A percentile compares a stretch with the other conserved stretches of the same genome.
Conservation (phyloP, 2,113 vertebrate species). For the Psettodes erumei region DNA sequence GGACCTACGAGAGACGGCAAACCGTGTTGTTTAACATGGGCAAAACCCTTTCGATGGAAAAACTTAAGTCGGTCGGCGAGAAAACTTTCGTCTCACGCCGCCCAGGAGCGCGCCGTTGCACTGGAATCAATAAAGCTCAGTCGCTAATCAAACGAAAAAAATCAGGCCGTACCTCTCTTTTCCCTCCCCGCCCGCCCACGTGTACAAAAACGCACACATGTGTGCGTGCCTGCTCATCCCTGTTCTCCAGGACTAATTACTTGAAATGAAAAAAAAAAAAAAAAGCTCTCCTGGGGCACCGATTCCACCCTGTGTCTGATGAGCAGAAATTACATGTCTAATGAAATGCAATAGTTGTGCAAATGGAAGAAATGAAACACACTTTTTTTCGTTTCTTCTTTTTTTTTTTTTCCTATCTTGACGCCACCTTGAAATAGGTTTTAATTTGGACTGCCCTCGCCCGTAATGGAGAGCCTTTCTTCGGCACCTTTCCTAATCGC, state of each 20-base stretch:
- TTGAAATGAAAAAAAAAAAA: slow-evolving; percentile 75
- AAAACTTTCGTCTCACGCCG: not conserved
- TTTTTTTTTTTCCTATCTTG: slow-evolving; percentile 75
- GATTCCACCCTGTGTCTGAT: slow-evolving; percentile 85
- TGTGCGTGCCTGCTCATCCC: slow-evolving; percentile 55
- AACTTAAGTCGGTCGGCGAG: slow-evolving; percentile 11
- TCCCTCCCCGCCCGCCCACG: slow-evolving; percentile 20
- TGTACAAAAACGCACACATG: slow-evolving; percentile 42
- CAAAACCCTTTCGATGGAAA: slow-evolving; percentile 23
- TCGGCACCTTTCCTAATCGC: slow-evolving; percentile 75
- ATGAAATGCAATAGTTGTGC: slow-evolving; percentile 88
- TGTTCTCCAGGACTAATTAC: slow-evolving; percentile 84
- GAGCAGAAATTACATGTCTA: slow-evolving; percentile 91
- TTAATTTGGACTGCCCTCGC: slow-evolving; percentile 85
- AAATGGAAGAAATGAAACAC: slow-evolving; percentile 88
- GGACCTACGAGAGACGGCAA: too few relatives aligned
- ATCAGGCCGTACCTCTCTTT: too few relatives aligned
- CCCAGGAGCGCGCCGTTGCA: not conserved
- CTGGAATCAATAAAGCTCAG: slow-evolving; percentile 34
- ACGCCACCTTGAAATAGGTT: slow-evolving; percentile 85
- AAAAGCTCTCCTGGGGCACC: slow-evolving; percentile 82
- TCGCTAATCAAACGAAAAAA: slow-evolving; percentile 31
- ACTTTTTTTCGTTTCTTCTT: too few relatives aligned
- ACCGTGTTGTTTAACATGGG: too few relatives aligned
- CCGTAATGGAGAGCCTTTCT: slow-evolving; percentile 75